Conservation (phyloP, 2,797 vertebrate genomes). For the Trematomus bernacchii region DNA sequence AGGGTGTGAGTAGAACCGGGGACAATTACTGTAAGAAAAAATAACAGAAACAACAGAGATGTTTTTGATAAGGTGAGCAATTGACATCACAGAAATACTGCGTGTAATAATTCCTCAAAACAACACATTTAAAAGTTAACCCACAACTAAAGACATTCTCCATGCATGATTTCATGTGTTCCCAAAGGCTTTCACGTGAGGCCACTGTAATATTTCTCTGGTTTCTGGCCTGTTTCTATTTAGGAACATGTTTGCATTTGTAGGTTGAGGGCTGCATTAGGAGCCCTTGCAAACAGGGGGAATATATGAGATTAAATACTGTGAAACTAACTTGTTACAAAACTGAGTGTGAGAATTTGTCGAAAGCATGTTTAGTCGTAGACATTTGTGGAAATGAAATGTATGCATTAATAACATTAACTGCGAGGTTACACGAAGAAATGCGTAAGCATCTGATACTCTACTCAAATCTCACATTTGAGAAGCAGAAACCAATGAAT, state of each 20-base stretch:
- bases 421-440: background rate
- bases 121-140: conserved; percentile 25
- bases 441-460: background rate
- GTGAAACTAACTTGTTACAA: no score
- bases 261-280: conserved; percentile 3
- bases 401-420: background rate
- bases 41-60: conserved; percentile 4
- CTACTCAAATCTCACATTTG: background rate
- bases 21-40: conserved; percentile 45
- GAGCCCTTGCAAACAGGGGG: conserved; percentile 5
- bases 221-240: conserved; percentile 32
- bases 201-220: conserved; percentile 25
- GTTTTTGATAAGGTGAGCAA: conserved; percentile 41
- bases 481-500: background rate
- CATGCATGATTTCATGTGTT: conserved; percentile 28
- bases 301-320: background rate
- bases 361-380: no score
- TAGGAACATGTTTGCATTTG: conserved; percentile 26
- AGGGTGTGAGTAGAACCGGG: conserved; percentile 62
- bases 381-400: background rate
- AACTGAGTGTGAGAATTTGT: no score
- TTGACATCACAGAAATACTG: background rate
- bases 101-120: conserved; percentile 16
- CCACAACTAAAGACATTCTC: conserved; percentile 22
- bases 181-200: conserved; percentile 23